Evolutionary conservation across 2,797 vertebrate species (phyloP), one percentile per base, ranked within the genome.

Genomic region (Centroberyx gerrardi): DNA sequence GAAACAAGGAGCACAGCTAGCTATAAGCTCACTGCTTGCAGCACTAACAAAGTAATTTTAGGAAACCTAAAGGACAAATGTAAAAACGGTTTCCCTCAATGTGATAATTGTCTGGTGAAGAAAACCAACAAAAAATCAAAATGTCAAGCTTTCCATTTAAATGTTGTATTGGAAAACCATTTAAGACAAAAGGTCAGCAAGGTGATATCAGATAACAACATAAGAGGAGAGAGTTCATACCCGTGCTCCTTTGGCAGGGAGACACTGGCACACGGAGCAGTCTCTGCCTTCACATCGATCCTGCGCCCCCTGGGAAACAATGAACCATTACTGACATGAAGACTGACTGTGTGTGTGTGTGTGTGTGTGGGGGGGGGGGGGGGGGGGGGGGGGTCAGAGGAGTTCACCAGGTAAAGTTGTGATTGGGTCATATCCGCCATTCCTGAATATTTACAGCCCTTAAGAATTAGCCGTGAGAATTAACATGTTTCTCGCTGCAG

Each of bases 241-340:
- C 92, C 67, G 49, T 52, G 88, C 72, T 63, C 93, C 94, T 89
- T 94, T 94, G 22, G 85, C 89, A 62, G 91, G 83, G 81, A 85
- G 59, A 75, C 94, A 95, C n/a, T 15, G 82, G 77, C 93, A 95
- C 5, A 62, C 68, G n/a, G 86, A 82, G 56, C 93, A 95, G 88
- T 93, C 56, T 83, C 89, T 90, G 12, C 92, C 93, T 46, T 84
- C 48, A 80, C 93, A 95, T 7, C 79, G 89, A 0, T 44, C 88
- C 10, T 80, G 74, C 52, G 22, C 22, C 2, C 7, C 9, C 2
- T 13, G 9, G 53, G 9, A 2, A 53, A 28, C 5, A 14, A 17
- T 46, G 18, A 61, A 72, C 4, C 51, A 58, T 2, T 15, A 7
- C 59, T 56, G 44, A 10, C 18, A 51, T 1, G 3, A 9, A 36